A percentile compares a stretch with the other conserved stretches of the same genome.
Evolutionary conservation across 1,140 invertebrate genomes (phyloP).

Genomic region (Tetramorium simillimum): DNA sequence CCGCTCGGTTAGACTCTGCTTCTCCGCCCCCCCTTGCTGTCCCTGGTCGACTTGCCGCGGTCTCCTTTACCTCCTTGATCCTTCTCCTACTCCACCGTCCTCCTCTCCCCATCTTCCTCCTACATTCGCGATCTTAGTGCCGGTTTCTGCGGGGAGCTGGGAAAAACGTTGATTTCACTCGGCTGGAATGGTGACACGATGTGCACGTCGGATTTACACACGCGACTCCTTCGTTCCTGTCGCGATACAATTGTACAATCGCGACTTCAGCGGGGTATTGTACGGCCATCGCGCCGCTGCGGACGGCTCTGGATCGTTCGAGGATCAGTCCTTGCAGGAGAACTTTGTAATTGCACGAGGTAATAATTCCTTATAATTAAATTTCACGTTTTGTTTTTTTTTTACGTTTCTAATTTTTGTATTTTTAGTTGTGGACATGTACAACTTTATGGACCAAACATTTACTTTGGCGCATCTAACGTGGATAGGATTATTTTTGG

Average conservation of each 20-base stretch:
- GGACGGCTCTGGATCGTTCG: conserved; percentile 9
- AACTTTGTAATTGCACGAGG: background rate
- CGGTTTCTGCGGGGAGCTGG: conserved; percentile 72
- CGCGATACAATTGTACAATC: conserved; percentile 56
- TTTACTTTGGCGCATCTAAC: background rate
- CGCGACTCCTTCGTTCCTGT: conserved; percentile 43
- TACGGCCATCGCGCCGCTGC: conserved; percentile 47
- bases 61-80: conserved; percentile 67
- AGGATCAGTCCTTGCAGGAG: conserved; percentile 18
- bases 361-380: background rate
- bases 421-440: background rate
- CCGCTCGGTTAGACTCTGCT: conserved; percentile 73
- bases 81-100: conserved; percentile 63
- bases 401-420: background rate
- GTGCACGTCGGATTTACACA: conserved; percentile 69
- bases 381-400: background rate
- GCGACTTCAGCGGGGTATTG: conserved; percentile 60
- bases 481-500: background rate
- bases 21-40: conserved; percentile 60
- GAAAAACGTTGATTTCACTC: conserved; percentile 84
- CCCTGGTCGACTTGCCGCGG: conserved; percentile 21
- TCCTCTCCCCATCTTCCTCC: conserved; percentile 2
- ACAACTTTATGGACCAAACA: background rate
- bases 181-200: conserved; percentile 81
- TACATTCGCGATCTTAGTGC: conserved; percentile 55